Base-by-base conservation (phyloP, 2,113 vertebrate genomes). In the Sapajus apella region DNA sequence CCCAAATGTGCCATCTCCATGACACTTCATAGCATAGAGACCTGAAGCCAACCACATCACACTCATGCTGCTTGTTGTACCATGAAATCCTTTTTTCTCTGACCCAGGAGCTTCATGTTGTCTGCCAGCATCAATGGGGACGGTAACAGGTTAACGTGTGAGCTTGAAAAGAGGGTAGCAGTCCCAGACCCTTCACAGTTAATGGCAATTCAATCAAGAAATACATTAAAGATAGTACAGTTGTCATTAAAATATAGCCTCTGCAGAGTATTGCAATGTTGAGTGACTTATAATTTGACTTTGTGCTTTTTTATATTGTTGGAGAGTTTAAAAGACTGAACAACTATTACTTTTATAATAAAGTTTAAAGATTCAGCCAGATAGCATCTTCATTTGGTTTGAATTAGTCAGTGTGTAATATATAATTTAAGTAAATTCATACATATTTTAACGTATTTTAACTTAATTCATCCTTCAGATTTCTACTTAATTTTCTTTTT, bases 301-400 rank as follows among this genome's bases (percentile, higher is more conserved):
- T 58, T 84, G 37, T 58, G 32, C 5, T 85, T 56, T 70, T 37
- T 11, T 8, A n/a, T 79, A 13, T 90, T 80, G 8, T 27, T 76
- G 32, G 52, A 61, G 32, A 58, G 3, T 18, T 61, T 61, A 61
- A 93, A 90, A 72, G 13, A 90, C 61, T 40, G 35, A 75, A 32
- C 17, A 70, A 10, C 20, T 90, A 61, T 70, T 84, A 43, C 8
- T 16, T 85, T 45, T 76, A 10, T 32, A 75, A 73, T 73, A 64
- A 47, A 43, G 43, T 83, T 94, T 94, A 76, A 3, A 56, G 40
- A 66, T 56, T 77, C 45, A 35, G 6, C 18, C 8, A 52, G 58
- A 85, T 85, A 61, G 35, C 27, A 64, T 85, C 47, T 68, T n/a
- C 23, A 81, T 76, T 92, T 83, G 37, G 83, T 92, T 68, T 30